Base-by-base conservation (phyloP, 2,797 vertebrate species). In the Bovichtus variegatus region DNA sequence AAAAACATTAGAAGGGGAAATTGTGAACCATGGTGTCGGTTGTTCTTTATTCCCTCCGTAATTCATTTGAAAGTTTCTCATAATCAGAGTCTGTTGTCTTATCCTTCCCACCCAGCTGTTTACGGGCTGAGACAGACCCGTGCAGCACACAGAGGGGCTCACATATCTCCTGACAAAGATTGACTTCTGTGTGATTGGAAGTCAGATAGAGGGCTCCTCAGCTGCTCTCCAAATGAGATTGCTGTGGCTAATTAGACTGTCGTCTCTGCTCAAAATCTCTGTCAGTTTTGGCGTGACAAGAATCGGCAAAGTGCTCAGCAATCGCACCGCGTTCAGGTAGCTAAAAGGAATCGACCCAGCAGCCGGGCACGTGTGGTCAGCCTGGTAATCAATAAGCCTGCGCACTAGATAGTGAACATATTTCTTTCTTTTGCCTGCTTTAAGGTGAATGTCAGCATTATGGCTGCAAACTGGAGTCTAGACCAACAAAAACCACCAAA, bases 231-330 rank as follows among this genome's bases (percentile, higher is more conserved):
- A 66, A 11, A 73, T 31, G 63, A 78, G 81, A 78, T 77, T 59
- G 67, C 60, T 46, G 27, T 64, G 71, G 70, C 77, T 89, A 87
- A 89, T 89, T 85, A 84, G 85, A 82, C 78, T 78, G 87, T 82
- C 82, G 50, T 67, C 44, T 85, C 61, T 34, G 29, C 60, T 76
- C 60, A 54, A 58, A 76, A 60, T 64, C 50, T 36, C 64, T 77
- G 69, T 83, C 84, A 62, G 66, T 71, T 73, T 60, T 41, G 6
- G 19, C 36, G 34, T 79, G 84, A 86, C 81, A 74, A 73, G 71
- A 83, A 73, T 83, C 49, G 41, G 54, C n/a, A 50, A 70, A 75
- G 51, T 78, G 59, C 62, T 69, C 36, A 1, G 47, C 71, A 74
- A 77, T 75, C 76, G 43, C 60, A 62, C 69, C 9, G 29, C 36